phyloP scores from a whole-genome alignment of 2,113 vertebrate species.

The Caloenas nicobarica region DNA sequence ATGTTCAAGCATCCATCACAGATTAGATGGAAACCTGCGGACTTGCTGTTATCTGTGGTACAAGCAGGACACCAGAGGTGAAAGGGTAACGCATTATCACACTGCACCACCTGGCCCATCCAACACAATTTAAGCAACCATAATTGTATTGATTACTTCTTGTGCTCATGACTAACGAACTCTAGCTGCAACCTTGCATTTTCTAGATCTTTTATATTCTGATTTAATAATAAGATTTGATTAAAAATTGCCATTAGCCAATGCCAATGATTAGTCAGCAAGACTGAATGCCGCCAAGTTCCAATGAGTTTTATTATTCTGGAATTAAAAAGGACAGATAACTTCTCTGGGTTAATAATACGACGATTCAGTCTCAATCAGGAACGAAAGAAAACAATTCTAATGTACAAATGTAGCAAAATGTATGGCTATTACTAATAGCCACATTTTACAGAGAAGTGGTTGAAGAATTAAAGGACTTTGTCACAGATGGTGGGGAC shows the following conservation, averaged over 20 bases:
- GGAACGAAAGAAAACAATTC: conserved; percentile 44
- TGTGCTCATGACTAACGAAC: conserved; percentile 64
- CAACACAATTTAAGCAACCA: conserved; percentile 37
- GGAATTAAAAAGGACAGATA: conserved; percentile 60
- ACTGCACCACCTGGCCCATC: conserved; percentile 46
- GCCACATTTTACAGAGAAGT: neutral
- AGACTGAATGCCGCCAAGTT: conserved; percentile 40
- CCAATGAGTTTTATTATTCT: conserved; percentile 57
- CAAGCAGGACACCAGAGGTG: conserved; percentile 13
- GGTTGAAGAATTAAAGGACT: conserved; percentile 41
- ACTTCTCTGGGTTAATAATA: conserved; percentile 58
- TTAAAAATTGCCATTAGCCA: conserved; percentile 65
- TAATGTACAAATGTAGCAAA: conserved; percentile 27
- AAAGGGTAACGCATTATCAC: conserved; percentile 63
- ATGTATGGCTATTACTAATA: conserved; percentile 7
- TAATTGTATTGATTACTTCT: conserved; percentile 66
- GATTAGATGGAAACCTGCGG: conserved; percentile 8
- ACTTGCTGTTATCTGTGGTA: neutral
- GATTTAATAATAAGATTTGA: conserved; percentile 71
- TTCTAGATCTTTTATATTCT: conserved; percentile 59
- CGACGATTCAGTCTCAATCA: conserved; percentile 39
- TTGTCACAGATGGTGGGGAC: conserved; percentile 33
- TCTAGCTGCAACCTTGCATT: conserved; percentile 61
- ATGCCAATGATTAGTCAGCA: conserved; percentile 65
- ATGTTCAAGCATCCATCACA: neutral